phyloP scores from a whole-genome alignment of 2,888 invertebrate species.

The Melinaea menophilus region DNA sequence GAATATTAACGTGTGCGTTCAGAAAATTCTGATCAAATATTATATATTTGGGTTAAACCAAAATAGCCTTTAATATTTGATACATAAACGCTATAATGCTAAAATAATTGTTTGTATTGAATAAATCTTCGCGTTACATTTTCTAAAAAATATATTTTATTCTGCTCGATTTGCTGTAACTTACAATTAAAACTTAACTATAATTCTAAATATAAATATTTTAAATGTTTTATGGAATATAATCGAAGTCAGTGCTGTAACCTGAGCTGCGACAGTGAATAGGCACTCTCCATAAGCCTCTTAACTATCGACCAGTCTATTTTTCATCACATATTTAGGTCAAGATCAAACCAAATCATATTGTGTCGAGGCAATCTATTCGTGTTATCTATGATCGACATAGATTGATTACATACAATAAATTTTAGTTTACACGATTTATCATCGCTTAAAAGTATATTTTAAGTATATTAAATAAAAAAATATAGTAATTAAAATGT shows the following conservation, averaged over 20 bases:
- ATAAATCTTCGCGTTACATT: too few species aligned
- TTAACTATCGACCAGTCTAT: constrained; percentile 12
- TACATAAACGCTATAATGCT: background rate
- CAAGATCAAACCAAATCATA: constrained; percentile 26
- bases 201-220: too few species aligned
- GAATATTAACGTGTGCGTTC: constrained; percentile 10
- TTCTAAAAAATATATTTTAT: too few species aligned
- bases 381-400: constrained; percentile 13
- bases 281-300: constrained; percentile 1
- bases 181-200: too few species aligned
- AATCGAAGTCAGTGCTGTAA: background rate
- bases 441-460: background rate
- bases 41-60: background rate
- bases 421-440: background rate
- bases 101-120: too few species aligned
- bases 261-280: background rate
- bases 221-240: background rate
- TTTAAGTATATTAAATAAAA: background rate
- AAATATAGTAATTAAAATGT: too few species aligned
- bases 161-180: too few species aligned
- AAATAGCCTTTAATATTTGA: background rate
- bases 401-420: background rate
- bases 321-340: constrained; percentile 21
- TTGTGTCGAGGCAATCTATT: constrained; percentile 25
- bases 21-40: constrained; percentile 4